These are phyloP conservation scores for Orchesellides sinensis DNA, from an alignment of 2,888 invertebrate species.

Conservation along the genomic window DNA sequence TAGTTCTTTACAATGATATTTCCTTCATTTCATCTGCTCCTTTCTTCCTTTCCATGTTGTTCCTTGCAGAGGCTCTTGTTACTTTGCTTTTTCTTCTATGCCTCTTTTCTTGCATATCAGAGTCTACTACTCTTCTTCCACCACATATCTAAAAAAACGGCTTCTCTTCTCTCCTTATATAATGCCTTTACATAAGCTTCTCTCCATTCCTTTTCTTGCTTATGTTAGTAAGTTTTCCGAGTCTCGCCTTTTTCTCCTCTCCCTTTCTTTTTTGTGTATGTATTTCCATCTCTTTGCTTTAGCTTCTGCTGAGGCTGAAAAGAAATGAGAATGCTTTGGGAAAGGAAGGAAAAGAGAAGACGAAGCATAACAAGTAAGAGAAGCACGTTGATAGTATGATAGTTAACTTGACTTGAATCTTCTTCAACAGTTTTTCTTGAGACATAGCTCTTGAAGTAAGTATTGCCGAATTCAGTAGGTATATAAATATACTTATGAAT, in stretches of 20 bases:
- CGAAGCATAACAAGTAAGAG: slow-evolving; percentile 49
- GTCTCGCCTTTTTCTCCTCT: slow-evolving; percentile 51
- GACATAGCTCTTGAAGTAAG: slow-evolving; percentile 34
- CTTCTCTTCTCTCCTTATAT: slow-evolving; percentile 23
- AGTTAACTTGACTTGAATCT: slow-evolving; percentile 57
- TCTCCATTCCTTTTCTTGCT: slow-evolving; percentile 33
- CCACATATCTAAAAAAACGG: slow-evolving; percentile 3
- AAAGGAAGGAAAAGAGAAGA: slow-evolving; percentile 18
- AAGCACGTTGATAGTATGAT: slow-evolving; percentile 49
- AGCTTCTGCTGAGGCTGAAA: slow-evolving; percentile 7
- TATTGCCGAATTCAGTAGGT: slow-evolving; percentile 1
- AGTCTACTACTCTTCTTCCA: not conserved
- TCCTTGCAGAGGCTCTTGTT: slow-evolving; percentile 5
- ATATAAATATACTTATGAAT: not conserved
- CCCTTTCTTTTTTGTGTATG: slow-evolving; percentile 23
- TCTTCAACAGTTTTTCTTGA: slow-evolving; percentile 43
- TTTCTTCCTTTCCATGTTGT: slow-evolving; percentile 48
- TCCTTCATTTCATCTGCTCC: slow-evolving; percentile 66
- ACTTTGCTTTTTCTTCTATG: slow-evolving; percentile 22
- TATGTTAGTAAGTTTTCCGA: no score
- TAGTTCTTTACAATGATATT: slow-evolving; percentile 66
- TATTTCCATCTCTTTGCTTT: slow-evolving; percentile 29
- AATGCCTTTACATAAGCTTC: slow-evolving; percentile 47
- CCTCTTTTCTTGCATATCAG: slow-evolving; percentile 23
- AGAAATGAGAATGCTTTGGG: slow-evolving; percentile 45